Evolutionary conservation across 2,113 vertebrate species (phyloP), one percentile per base, ranked within the genome.

Genomic region (Camelus bactrianus): DNA sequence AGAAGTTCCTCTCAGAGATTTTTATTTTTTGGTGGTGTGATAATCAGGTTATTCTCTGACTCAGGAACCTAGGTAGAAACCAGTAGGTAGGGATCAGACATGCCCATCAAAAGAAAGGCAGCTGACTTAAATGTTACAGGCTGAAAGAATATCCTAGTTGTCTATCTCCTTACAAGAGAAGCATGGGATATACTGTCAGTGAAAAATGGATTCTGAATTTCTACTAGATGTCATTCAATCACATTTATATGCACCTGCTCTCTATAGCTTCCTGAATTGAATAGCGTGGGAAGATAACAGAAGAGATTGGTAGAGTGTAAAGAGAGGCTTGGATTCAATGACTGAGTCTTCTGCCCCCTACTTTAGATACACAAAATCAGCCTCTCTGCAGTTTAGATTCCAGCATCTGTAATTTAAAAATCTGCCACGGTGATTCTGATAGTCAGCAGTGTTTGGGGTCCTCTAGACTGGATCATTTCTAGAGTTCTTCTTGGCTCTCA

Each of bases 131-230:
- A 75, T 72, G 42, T 81, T 93, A 54, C 24, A 50, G 50, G 8
- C 32, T 62, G 32, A 87, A 96, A 93, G 48, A 52, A 88, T 70
- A 91, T 54, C 86, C 20, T 60, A 58, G 22, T 70, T 91, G 69
- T 60, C 28, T 86, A 2, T 88, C 17, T 88, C 80, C 64, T 70
- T 88, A 93, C 3, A 90, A 35, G 50, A 89, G 11, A 94, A 84
- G 20, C 30, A 32, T 17, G 26, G 46, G 22, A 82, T 84, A 76
- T 19, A 26, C 11, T 97, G 50, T 94, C 83, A 96, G 50, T 30
- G 35, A 93, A 91, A 95, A 72, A 56, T 50, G 20, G 62, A 94
- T 86, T 93, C 48, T 64, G 28, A 91, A 89, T 82, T 91, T 83
- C 72, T 89, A 93, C 28, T 56, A n/a, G 62, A 86, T 88, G 52